Evolutionary conservation across 2,113 vertebrate species (phyloP), one percentile per base, ranked within the genome.

Genomic region (Thunnus maccoyii): DNA sequence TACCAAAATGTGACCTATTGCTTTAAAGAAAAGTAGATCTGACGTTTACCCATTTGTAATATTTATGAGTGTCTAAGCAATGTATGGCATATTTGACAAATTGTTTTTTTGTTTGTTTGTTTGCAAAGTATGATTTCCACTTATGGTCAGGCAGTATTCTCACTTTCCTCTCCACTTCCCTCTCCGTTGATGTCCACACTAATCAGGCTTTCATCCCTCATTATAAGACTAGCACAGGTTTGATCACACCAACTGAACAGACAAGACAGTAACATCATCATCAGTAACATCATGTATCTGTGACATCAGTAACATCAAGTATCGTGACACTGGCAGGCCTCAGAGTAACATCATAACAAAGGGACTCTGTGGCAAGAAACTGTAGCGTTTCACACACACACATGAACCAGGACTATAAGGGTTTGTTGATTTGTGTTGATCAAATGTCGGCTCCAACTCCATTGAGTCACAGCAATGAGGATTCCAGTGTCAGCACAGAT

Each of bases 171-270:
- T 46, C 20, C 36, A 10, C 22, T 1, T 44, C 13, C 62, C 62
- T n/a, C 8, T 18, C 58, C 65, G 22, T 55, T 73, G 73, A 73
- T 74, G 65, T 77, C 32, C 72, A 73, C 48, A 73, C 74, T 72
- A 72, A 87, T 87, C 75, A 71, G 72, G 44, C 76, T 48, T 30
- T 56, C 67, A 63, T 48, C 67, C 66, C 16, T 72, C 62, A 12
- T 62, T 18, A 50, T 68, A 7, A 47, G 16, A 68, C 57, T 17
- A 47, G 30, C 51, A 36, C 47, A 56, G 48, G 64, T 66, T 55
- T 62, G 74, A 84, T 58, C 32, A 47, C 1, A 3, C 30, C 22
- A 47, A 72, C 47, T 41, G 16, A 57, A 25, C 71, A 70, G 72
- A 56, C 20, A 25, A 82, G 65, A 69, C 50, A 51, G 61, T 14